Base-by-base conservation (phyloP, 2,888 invertebrate species). In the Oegoconia quadripuncta region DNA sequence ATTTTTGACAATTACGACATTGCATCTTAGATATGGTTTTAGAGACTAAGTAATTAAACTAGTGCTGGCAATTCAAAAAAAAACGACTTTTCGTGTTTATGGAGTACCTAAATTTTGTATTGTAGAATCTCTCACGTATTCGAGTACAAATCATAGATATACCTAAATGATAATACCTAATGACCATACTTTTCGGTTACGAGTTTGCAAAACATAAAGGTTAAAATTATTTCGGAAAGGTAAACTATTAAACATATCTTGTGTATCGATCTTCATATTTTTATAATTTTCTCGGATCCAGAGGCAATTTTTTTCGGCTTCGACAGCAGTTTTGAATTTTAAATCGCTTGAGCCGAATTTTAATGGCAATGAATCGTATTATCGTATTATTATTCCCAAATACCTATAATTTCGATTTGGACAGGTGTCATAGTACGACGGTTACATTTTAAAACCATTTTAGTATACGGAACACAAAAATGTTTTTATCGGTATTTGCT, bases 321-420 rank as follows among this genome's bases (percentile, higher is more conserved):
- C 38, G 37, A 41, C 42, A 37, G 42, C 46, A 48, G 46, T 46
- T 51, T 42, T 48, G 39, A 51, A 51, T 48, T 48, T 41, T 46
- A 44, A 51, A 42, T 60, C 41, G 49, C 48, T 38, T 49, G 48
- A 37, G 35, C 57, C 52, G 58, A 61, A 59, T 62, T 64, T 66
- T 58, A 55, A 60, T 60, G 55, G 55, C 39, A 44, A 35, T 57
- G 51, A 55, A 55, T 56, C 22, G 61, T 60, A 55, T 56, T 41
- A 17, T 39, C 42, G 48, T 42, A 39, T 37, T 34, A 34, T 37
- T 44, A 31, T 16, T 34, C 9, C 13, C 18, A 30, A 46, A 46
- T 34, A 34, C 14, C 44, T 39, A 45, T 41, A 46, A 46, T 50
- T 41, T 41, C n/a, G 26, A 18, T 30, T 36, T 41, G 17, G 43